Percentiles rank a stretch among this genome's conserved stretches.
Evolutionary conservation across 2,113 vertebrate genomes (phyloP).

Genomic region (Rhagologus leucostigma): DNA sequence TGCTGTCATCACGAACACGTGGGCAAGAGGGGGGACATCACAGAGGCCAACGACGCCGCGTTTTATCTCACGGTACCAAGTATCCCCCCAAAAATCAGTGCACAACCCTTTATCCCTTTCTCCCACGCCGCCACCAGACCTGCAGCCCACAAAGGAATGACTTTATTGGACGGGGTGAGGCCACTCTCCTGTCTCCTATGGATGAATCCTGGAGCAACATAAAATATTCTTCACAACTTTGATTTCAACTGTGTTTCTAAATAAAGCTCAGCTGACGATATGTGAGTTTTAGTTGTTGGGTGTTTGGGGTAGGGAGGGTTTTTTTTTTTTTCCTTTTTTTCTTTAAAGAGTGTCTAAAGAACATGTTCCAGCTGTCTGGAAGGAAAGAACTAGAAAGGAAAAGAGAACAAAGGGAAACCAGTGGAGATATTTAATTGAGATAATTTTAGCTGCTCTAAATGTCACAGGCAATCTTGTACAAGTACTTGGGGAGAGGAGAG

Average conservation of each 20-base stretch:
- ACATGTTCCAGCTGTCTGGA: slow-evolving; percentile 13
- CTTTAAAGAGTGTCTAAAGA: slow-evolving; percentile 8
- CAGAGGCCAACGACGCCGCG: not conserved
- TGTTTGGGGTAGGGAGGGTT: not conserved
- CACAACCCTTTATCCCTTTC: not conserved
- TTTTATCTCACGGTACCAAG: not conserved
- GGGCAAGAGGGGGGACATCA: not conserved
- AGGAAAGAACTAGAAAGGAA: slow-evolving; percentile 23
- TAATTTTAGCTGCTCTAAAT: slow-evolving; percentile 58
- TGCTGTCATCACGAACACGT: not conserved
- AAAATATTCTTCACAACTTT: not conserved
- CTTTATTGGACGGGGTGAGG: not conserved
- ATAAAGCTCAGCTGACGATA: not conserved
- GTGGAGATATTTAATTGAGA: slow-evolving; percentile 36
- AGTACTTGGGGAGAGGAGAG: not conserved
- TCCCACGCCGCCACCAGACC: not conserved
- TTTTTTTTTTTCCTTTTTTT: not conserved
- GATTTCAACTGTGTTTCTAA: not conserved
- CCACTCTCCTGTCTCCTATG: not conserved
- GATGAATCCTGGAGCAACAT: not conserved
- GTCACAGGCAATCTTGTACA: not conserved
- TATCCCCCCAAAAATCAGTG: not conserved
- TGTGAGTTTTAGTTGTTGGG: not conserved
- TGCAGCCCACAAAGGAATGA: not conserved
- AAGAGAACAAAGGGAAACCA: slow-evolving; percentile 39